A percentile compares a stretch with the other conserved stretches of the same genome.
Evolutionary conservation across 2,113 vertebrate genomes (phyloP).

Genomic region (Probosciger aterrimus): DNA sequence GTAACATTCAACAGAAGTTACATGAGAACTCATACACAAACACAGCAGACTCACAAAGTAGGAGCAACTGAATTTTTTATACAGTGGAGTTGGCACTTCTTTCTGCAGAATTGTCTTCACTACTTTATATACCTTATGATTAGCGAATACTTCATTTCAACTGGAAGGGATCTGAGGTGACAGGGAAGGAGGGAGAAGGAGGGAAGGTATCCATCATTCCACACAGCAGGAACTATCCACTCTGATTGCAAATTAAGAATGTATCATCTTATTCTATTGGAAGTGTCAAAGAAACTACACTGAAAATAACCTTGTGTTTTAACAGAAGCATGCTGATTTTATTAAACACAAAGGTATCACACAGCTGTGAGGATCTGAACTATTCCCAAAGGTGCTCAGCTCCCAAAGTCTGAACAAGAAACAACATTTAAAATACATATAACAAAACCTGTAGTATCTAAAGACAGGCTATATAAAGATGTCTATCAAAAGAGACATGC

Average conservation of each 20-base stretch:
- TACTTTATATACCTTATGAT: background rate
- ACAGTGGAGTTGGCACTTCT: background rate
- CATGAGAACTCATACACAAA: background rate
- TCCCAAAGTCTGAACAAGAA: background rate
- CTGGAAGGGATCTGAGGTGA: conserved; percentile 10
- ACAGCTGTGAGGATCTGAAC: background rate
- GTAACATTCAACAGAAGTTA: background rate
- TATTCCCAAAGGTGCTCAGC: background rate
- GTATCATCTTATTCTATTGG: background rate
- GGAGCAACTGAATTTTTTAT: background rate
- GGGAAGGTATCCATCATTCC: background rate
- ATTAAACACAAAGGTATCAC: background rate
- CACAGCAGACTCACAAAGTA: background rate
- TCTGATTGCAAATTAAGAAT: background rate
- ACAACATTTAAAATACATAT: background rate
- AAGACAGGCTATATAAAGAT: background rate
- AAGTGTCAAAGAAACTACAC: background rate
- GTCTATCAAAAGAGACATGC: background rate
- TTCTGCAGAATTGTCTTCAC: background rate
- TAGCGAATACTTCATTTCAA: background rate
- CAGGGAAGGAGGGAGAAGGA: background rate
- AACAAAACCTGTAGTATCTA: background rate
- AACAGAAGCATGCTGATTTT: background rate
- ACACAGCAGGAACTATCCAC: background rate
- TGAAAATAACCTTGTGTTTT: background rate